These are phyloP conservation scores for Steinernema carpocapsae DNA, from an alignment of 2,888 invertebrate genomes.

Conservation along the genomic window DNA sequence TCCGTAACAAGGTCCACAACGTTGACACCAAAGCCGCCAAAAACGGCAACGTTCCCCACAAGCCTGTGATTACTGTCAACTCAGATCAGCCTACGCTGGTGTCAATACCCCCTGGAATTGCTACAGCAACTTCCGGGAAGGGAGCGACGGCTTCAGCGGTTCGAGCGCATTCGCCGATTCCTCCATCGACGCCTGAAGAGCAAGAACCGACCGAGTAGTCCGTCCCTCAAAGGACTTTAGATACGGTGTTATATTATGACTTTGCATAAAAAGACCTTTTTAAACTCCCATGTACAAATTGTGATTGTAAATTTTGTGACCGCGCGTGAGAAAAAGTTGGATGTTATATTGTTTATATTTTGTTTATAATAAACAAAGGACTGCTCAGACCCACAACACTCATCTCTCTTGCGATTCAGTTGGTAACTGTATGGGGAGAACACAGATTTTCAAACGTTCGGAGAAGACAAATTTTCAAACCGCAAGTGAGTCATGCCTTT, in stretches of 20 bases:
- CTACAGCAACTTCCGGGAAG: not conserved
- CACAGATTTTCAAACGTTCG: too few species aligned
- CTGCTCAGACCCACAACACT: not conserved
- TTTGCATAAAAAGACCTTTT: not conserved
- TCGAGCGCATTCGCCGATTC: not conserved
- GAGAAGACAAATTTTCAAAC: too few species aligned
- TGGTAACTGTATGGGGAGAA: too few species aligned
- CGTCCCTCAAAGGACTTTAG: not conserved
- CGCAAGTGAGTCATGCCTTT: too few species aligned
- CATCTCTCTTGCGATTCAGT: too few species aligned
- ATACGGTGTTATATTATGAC: not conserved
- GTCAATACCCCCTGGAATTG: slow-evolving; percentile 30
- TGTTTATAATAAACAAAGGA: slow-evolving; percentile 29
- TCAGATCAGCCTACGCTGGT: slow-evolving; percentile 27
- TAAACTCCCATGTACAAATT: slow-evolving; percentile 34
- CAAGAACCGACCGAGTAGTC: slow-evolving; percentile 7
- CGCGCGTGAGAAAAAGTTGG: slow-evolving; percentile 25
- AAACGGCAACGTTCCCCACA: slow-evolving; percentile 25
- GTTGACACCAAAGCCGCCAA: slow-evolving; percentile 16
- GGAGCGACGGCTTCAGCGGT: not conserved
- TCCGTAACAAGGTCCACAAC: slow-evolving; percentile 29
- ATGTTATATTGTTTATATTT: slow-evolving; percentile 34
- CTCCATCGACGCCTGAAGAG: slow-evolving; percentile 3
- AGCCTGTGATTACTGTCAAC: not conserved
- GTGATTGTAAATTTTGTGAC: slow-evolving; percentile 35